Conservation (phyloP, 2,113 vertebrate species). For the Rhodinocichla rosea region DNA sequence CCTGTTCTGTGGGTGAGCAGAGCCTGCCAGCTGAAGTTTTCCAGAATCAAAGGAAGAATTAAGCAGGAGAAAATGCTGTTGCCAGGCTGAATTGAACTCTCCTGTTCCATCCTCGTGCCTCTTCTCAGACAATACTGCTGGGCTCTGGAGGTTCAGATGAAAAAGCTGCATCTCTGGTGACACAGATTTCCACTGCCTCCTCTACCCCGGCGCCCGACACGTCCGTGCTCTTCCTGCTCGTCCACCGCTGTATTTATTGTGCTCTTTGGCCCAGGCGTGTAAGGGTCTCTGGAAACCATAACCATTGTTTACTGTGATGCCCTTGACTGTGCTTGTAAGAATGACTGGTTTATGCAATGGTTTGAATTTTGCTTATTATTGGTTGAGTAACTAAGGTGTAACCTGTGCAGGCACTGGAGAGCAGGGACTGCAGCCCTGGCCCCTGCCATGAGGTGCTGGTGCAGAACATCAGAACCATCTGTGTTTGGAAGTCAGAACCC, state of each 20-base stretch:
- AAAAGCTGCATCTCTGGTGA: not conserved
- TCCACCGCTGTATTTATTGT: not conserved
- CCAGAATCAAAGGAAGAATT: not conserved
- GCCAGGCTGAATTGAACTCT: not conserved
- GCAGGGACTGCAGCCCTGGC: not conserved
- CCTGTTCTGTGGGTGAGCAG: not conserved
- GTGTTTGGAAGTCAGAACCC: not conserved
- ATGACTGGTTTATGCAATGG: not conserved
- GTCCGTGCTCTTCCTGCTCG: not conserved
- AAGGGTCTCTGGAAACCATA: not conserved
- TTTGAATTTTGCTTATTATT: not conserved
- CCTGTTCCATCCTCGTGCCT: not conserved
- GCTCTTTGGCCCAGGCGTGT: not conserved
- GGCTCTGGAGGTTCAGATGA: not conserved
- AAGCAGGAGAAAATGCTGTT: not conserved
- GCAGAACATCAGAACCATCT: accelerated
- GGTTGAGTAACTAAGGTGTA: not conserved
- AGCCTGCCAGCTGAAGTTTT: not conserved
- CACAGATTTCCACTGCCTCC: not conserved
- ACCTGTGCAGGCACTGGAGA: not conserved
- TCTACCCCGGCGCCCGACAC: not conserved
- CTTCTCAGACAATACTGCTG: not conserved
- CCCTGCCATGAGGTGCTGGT: not conserved
- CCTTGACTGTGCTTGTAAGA: not conserved
- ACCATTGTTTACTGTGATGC: not conserved